A percentile compares a stretch with the other conserved stretches of the same genome.
phyloP scores from a whole-genome alignment of 2,888 invertebrate genomes.

The Argyresthia albistria region DNA sequence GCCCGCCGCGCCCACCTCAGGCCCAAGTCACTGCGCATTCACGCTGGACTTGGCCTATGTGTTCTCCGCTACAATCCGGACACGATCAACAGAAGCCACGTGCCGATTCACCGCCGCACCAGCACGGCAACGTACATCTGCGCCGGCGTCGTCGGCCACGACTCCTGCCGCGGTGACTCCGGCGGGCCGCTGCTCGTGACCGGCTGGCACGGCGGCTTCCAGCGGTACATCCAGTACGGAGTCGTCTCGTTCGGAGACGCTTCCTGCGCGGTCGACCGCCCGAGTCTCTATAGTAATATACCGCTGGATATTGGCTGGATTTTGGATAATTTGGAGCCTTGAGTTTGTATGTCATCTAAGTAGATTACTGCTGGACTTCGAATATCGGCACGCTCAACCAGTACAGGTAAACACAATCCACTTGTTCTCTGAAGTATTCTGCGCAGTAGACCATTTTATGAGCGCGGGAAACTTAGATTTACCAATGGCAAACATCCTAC shows the following conservation, averaged over 20 bases:
- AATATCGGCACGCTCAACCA: too few species aligned
- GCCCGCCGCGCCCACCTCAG: too few species aligned
- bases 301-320: conserved; percentile 38
- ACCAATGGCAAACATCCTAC: too few species aligned
- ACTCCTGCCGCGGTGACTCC: conserved; percentile 76
- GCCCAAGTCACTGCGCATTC: too few species aligned
- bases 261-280: conserved; percentile 26
- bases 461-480: too few species aligned
- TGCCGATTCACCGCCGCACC: not conserved
- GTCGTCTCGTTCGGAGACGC: conserved; percentile 9
- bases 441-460: too few species aligned
- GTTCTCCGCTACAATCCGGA: too few species aligned
- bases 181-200: conserved; percentile 72
- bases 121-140: not conserved
- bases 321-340: conserved; percentile 1
- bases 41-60: too few species aligned
- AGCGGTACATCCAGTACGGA: conserved; percentile 14
- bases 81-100: not conserved
- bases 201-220: not conserved
- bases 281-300: conserved; percentile 45
- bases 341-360: too few species aligned
- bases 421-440: too few species aligned
- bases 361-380: too few species aligned
- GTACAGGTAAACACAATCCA: too few species aligned
- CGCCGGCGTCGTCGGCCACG: conserved; percentile 46